Base-by-base conservation (phyloP, 2,797 vertebrate genomes). In the Microhierax caerulescens region DNA sequence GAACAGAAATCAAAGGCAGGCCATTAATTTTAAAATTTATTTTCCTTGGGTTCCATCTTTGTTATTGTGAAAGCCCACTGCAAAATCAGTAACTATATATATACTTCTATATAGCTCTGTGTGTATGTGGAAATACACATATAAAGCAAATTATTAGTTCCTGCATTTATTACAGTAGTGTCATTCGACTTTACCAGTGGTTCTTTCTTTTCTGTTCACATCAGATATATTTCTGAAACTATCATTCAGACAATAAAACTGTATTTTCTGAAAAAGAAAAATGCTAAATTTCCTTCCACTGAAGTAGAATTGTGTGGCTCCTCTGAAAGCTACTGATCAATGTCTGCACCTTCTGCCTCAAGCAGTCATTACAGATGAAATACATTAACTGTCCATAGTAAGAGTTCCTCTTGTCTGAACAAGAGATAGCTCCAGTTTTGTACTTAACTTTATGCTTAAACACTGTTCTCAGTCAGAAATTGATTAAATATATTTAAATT, bases 241-340 rank as follows among this genome's bases (percentile, higher is more conserved):
- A 34, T 53, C 68, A 93, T 94, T 96, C 91, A 75, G 69, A 32
- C 77, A 82, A 93, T 59, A 95, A 94, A 95, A 60, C n/a, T 73
- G 3, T 63, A 56, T 91, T 84, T 93, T 96, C 70, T 95, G 88
- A 88, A 78, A 87, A 75, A 84, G 37, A 91, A 86, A 89, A 90
- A 87, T 69, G 57, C 36, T 94, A 76, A 50, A 57, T 95, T 95
- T 95, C 59, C 39, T 93, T 75, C 80, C 72, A 70, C 30, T 72
- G 22, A 28, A 96, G 63, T 59, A 81, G 80, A 91, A 95, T 69
- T 96, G 34, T 92, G 87, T 94, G 88, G 43, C 75, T 97, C 34
- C 61, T 94, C 84, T 97, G 80, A 80, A 97, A 94, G 84, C 63
- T 97, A 43, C 80, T 96, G 93, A 96, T 97, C 95, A 96, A 88